Percentiles rank a stretch among this genome's conserved stretches.
phyloP scores from a whole-genome alignment of 2,113 vertebrate species.

The Mellivora capensis region DNA sequence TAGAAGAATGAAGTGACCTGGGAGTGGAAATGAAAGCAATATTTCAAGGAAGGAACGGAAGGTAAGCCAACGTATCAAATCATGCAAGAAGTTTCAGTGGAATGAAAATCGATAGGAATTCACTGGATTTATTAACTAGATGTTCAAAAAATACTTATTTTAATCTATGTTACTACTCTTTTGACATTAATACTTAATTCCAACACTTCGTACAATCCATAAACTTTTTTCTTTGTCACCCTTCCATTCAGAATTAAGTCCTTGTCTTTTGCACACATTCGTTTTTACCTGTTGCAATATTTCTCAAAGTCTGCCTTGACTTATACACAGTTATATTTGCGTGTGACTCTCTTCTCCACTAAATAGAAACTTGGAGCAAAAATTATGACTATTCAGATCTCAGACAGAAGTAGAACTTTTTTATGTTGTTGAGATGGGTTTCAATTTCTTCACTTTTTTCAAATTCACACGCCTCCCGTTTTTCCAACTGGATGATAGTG shows the following conservation, averaged over 20 bases:
- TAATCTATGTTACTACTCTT: neutral
- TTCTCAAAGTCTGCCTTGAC: neutral
- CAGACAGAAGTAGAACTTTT: neutral
- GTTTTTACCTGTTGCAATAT: neutral
- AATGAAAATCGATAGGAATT: neutral
- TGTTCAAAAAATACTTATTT: neutral
- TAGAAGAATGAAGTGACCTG: neutral
- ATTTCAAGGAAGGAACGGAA: neutral
- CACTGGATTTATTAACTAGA: constrained; percentile 15
- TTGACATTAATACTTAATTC: neutral
- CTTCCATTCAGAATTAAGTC: neutral
- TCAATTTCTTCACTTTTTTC: neutral
- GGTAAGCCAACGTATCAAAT: neutral
- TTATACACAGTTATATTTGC: neutral
- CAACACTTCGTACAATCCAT: neutral
- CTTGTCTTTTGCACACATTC: neutral
- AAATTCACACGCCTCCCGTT: neutral
- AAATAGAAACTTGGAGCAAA: neutral
- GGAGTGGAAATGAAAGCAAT: neutral
- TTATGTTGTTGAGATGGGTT: neutral
- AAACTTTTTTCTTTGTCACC: neutral
- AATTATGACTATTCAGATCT: neutral
- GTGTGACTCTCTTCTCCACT: neutral
- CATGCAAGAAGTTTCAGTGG: neutral
- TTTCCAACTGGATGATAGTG: neutral